Evolutionary conservation across 30 jellyfish, hydroid and myxozoan species (phyloP).

Genomic region (Cassiopea xamachana): DNA sequence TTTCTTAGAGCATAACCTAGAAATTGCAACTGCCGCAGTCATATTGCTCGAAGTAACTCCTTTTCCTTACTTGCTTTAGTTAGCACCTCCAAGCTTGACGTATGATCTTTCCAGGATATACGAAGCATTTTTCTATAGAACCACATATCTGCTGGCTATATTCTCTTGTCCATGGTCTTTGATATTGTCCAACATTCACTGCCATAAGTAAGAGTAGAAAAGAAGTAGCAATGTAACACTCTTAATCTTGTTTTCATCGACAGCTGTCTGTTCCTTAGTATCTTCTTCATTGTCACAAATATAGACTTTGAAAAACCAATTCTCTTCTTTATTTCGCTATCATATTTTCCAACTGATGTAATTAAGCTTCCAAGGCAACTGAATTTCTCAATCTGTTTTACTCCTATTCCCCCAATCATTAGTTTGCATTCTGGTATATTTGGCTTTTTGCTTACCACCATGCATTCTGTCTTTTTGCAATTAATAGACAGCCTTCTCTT

Average conservation of each 20-base stretch:
- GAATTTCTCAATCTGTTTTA: slow-evolving; percentile 10
- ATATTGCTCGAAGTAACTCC: background rate
- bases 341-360: slow-evolving; percentile 18
- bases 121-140: slow-evolving; percentile 8
- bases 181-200: slow-evolving; percentile 50
- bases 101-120: slow-evolving; percentile 17
- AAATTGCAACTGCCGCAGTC: background rate
- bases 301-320: background rate
- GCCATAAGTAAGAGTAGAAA: slow-evolving; percentile 22
- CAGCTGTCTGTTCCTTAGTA: background rate
- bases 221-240: slow-evolving; percentile 5
- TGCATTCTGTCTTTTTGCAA: too few species aligned
- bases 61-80: background rate
- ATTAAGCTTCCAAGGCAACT: slow-evolving; percentile 17
- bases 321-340: background rate
- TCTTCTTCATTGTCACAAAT: background rate
- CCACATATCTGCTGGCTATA: slow-evolving; percentile 7
- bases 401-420: background rate
- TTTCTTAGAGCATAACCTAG: background rate
- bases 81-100: slow-evolving; percentile 7
- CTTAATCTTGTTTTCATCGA: background rate
- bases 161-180: background rate
- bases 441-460: too few species aligned
- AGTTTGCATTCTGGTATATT: too few species aligned
- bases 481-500: too few species aligned